These are phyloP conservation scores for Cetoscarus ocellatus DNA, from an alignment of 2,797 vertebrate genomes.

Conservation along the genomic window DNA sequence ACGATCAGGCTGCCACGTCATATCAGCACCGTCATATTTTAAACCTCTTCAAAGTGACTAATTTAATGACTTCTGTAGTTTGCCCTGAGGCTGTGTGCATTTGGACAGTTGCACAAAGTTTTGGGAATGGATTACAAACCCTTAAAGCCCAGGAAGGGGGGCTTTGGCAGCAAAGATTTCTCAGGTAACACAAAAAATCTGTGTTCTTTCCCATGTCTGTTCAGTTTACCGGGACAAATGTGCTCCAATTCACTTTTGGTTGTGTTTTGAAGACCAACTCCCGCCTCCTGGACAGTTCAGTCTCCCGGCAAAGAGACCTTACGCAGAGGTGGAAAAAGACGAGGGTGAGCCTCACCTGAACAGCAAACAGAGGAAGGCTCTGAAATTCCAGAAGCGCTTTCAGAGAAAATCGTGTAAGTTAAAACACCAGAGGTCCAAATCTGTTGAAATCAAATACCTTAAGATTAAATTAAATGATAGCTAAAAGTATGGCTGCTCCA, in stretches of 20 bases:
- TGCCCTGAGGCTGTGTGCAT: constrained; percentile 92
- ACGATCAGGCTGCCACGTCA: constrained; percentile 14
- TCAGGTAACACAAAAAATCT: constrained; percentile 73
- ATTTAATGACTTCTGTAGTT: constrained; percentile 80
- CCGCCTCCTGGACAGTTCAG: constrained; percentile 85
- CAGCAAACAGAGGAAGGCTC: constrained; percentile 92
- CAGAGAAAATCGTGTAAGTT: constrained; percentile 80
- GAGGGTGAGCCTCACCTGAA: constrained; percentile 89
- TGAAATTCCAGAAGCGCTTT: constrained; percentile 87
- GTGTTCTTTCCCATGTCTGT: background rate
- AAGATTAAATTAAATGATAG: too few species aligned
- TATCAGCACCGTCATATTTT: background rate
- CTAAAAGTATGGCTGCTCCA: too few species aligned
- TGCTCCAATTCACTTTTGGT: background rate
- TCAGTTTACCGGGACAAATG: background rate
- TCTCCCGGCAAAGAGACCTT: constrained; percentile 87
- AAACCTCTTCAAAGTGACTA: background rate
- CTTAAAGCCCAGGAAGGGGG: constrained; percentile 86
- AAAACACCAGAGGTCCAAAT: background rate
- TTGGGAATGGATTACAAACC: constrained; percentile 93
- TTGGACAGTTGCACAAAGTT: constrained; percentile 96
- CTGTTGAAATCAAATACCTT: background rate
- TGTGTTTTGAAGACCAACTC: constrained; percentile 84
- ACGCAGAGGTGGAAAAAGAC: constrained; percentile 87
- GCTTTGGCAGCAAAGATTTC: constrained; percentile 41